Evolutionary conservation across 2,113 vertebrate genomes (phyloP).

Genomic region (Nycticorax nycticorax): DNA sequence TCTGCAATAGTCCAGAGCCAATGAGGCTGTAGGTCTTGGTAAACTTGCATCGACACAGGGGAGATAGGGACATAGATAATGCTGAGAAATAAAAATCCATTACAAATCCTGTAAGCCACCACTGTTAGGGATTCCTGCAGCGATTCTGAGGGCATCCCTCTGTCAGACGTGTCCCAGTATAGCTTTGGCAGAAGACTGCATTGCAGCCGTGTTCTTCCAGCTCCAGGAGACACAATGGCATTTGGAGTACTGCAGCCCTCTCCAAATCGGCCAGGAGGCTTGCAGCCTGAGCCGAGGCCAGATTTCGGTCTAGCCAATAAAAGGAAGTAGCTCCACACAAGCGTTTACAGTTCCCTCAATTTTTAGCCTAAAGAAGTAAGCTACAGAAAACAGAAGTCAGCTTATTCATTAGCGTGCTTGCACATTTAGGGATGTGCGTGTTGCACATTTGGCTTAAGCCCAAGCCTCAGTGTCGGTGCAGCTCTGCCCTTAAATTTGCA

Average conservation of each 20-base stretch:
- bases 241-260: neutral
- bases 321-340: neutral
- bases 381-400: neutral
- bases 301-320: neutral
- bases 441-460: neutral
- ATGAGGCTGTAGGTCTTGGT: neutral
- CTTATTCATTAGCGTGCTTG: neutral
- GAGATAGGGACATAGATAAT: neutral
- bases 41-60: neutral
- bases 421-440: neutral
- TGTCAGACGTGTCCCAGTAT: neutral
- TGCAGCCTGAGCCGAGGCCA: neutral
- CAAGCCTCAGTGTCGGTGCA: neutral
- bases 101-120: neutral
- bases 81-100: neutral
- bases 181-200: neutral
- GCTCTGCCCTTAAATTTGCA: neutral
- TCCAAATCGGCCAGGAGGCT: rapidly evolving
- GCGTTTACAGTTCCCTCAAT: neutral
- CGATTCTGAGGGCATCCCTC: neutral
- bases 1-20: neutral
- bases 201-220: rapidly evolving
- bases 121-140: neutral
- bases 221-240: rapidly evolving
- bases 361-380: neutral